Evolutionary conservation across 1,140 invertebrate species (phyloP).

Genomic region (Phenacoccus solenopsis): DNA sequence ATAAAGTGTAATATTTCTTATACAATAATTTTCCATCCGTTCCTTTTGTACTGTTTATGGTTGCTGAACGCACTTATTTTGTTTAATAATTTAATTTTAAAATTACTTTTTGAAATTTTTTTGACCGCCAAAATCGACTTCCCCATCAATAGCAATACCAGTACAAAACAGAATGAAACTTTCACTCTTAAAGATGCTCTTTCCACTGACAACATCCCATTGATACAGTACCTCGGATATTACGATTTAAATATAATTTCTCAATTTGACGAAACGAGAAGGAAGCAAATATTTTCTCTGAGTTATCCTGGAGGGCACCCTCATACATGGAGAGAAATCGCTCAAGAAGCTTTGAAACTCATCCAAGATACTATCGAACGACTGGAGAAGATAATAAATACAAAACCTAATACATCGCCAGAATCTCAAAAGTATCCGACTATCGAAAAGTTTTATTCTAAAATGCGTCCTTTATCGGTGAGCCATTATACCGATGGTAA

Average conservation of each 20-base stretch:
- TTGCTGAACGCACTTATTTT: conserved; percentile 9
- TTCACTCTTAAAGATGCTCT: conserved; percentile 43
- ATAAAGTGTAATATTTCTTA: conserved; percentile 3
- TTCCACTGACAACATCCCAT: conserved; percentile 39
- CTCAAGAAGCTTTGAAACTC: conserved; percentile 2
- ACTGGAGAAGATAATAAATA: neutral
- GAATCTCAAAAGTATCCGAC: neutral
- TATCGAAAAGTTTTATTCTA: neutral
- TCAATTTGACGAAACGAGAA: conserved; percentile 40
- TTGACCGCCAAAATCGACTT: conserved; percentile 9
- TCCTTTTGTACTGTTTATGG: neutral
- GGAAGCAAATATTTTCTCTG: conserved; percentile 49
- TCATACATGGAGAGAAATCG: conserved; percentile 58
- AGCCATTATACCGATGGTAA: neutral
- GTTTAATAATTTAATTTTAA: conserved; percentile 11
- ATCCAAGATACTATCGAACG: neutral
- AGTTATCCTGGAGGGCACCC: conserved; percentile 66
- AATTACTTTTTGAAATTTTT: conserved; percentile 18
- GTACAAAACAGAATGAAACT: conserved; percentile 17
- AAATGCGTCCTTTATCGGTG: conserved; percentile 9
- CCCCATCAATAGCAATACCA: neutral
- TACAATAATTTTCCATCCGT: neutral
- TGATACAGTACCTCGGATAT: conserved; percentile 55
- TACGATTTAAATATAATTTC: conserved; percentile 50
- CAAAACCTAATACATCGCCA: neutral